Percentiles rank a stretch among this genome's conserved stretches.
Conservation (phyloP, 2,888 invertebrate species). For the Globia sparganii region DNA sequence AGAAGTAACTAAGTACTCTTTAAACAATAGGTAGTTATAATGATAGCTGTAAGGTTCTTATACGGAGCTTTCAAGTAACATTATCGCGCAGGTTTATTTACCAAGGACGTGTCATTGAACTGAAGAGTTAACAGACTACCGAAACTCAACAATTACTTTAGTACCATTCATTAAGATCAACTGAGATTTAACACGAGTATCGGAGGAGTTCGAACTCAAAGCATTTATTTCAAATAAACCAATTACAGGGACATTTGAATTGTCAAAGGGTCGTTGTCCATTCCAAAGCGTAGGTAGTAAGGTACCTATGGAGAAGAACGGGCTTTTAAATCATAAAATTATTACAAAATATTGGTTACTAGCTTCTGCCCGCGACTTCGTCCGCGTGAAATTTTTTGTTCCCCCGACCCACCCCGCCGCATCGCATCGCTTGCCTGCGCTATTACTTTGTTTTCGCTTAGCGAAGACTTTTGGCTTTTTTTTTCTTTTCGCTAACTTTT, state of each 20-base stretch:
- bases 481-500: no score
- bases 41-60: conserved; percentile 25
- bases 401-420: no score
- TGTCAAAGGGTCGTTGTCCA: no score
- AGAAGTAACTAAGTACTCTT: background rate
- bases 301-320: no score
- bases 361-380: no score
- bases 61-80: conserved; percentile 22
- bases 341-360: no score
- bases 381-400: no score
- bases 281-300: no score
- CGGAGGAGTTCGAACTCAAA: background rate
- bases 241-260: background rate
- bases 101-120: conserved; percentile 43
- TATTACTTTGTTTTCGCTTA: no score
- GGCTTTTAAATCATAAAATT: background rate
- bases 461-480: no score
- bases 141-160: conserved; percentile 34
- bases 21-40: conserved; percentile 13
- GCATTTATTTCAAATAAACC: background rate
- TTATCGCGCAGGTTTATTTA: conserved; percentile 30
- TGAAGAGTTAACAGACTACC: conserved; percentile 28
- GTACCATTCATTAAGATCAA: conserved; percentile 32
- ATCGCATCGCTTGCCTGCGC: no score
- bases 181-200: conserved; percentile 25